Evolutionary conservation across 2,888 invertebrate species (phyloP).

Genomic region (Lydus trimaculatus): DNA sequence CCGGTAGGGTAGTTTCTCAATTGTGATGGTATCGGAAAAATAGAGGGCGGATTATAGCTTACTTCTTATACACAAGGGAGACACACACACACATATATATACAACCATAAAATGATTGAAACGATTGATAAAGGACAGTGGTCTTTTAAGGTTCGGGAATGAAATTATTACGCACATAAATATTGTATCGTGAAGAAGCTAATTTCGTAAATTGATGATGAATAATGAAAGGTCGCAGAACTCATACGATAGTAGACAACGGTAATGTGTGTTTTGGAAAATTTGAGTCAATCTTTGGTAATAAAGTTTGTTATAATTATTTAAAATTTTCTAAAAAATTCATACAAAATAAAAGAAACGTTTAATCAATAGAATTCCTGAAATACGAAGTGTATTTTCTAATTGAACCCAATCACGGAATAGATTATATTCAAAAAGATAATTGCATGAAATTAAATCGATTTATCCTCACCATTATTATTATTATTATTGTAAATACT

Average conservation of each 20-base stretch:
- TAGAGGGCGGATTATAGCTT: not conserved
- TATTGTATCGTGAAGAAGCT: not conserved
- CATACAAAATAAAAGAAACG: too few relatives aligned
- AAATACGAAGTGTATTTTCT: not conserved
- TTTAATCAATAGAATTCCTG: not conserved
- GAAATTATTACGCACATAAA: not conserved
- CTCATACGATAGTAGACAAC: too few relatives aligned
- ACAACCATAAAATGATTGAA: not conserved
- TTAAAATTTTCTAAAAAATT: not conserved
- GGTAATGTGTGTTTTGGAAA: too few relatives aligned
- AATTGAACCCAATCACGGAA: not conserved
- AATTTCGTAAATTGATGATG: not conserved
- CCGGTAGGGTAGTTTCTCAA: constrained; percentile 12
- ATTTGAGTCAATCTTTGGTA: not conserved
- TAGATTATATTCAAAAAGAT: not conserved
- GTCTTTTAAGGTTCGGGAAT: not conserved
- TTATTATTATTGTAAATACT: too few relatives aligned
- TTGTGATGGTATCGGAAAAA: not conserved
- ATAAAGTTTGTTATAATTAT: not conserved
- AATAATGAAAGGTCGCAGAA: not conserved
- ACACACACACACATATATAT: not conserved
- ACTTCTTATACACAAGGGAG: not conserved
- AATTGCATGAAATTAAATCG: not conserved
- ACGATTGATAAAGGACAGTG: not conserved
- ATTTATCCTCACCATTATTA: not conserved